Percentiles rank a stretch among this genome's conserved stretches.
Evolutionary conservation across 2,113 vertebrate genomes (phyloP).

Genomic region (Aegotheles bennettii): DNA sequence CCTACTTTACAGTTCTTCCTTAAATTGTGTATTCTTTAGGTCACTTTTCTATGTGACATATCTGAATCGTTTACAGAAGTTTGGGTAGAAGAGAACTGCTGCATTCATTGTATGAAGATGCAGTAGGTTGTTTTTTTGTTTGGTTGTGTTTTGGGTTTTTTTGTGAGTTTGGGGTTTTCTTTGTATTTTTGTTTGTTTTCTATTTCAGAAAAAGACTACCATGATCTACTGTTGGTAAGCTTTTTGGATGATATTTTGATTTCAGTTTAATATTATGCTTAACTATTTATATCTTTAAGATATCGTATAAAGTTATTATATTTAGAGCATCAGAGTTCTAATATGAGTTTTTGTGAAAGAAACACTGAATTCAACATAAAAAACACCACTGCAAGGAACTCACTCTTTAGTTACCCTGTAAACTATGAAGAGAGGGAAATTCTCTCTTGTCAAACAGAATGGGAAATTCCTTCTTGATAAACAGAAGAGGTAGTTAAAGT

Average conservation of each 20-base stretch:
- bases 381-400: background rate
- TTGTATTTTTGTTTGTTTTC: background rate
- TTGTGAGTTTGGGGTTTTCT: background rate
- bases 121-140: background rate
- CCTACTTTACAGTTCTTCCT: background rate
- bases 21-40: background rate
- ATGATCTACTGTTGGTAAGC: background rate
- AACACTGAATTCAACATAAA: background rate
- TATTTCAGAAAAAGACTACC: background rate
- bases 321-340: background rate
- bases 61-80: background rate
- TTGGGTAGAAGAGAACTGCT: background rate
- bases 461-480: background rate
- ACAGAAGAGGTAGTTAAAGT: background rate
- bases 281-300: background rate
- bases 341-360: background rate
- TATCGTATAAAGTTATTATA: background rate
- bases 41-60: background rate
- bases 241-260: background rate
- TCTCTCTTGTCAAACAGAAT: background rate
- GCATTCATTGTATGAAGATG: background rate
- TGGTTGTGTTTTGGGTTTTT: rapidly evolving
- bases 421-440: background rate
- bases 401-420: background rate
- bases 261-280: background rate